Conservation (phyloP, 2,113 vertebrate species). For the Periophthalmus modestus region DNA sequence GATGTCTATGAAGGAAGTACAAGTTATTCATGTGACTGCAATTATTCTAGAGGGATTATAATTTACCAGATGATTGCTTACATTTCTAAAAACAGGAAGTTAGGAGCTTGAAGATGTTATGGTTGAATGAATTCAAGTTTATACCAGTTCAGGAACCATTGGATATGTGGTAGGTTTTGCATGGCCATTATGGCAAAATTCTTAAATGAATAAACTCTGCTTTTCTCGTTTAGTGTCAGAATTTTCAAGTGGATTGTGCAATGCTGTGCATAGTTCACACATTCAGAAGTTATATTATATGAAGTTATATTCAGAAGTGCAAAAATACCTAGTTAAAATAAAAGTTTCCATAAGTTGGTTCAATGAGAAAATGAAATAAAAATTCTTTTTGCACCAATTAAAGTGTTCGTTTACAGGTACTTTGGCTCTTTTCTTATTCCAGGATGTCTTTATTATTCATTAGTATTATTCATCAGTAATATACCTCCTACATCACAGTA, state of each 20-base stretch:
- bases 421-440: neutral
- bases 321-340: neutral
- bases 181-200: no score
- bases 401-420: neutral
- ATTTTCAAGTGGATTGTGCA: no score
- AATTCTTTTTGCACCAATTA: neutral
- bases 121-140: neutral
- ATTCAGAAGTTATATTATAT: neutral
- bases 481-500: no score
- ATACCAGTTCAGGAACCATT: neutral
- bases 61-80: neutral
- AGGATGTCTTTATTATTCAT: neutral
- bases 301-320: neutral
- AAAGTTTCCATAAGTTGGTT: no score
- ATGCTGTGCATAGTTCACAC: no score
- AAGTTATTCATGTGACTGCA: neutral
- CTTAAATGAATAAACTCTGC: no score
- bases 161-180: no score
- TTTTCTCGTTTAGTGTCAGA: no score
- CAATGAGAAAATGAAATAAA: no score
- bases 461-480: neutral
- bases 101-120: neutral
- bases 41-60: neutral
- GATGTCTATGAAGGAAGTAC: neutral
- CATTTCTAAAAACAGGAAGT: neutral